phyloP scores from a whole-genome alignment of 2,888 invertebrate genomes.

The Lithophane semibrunnea region DNA sequence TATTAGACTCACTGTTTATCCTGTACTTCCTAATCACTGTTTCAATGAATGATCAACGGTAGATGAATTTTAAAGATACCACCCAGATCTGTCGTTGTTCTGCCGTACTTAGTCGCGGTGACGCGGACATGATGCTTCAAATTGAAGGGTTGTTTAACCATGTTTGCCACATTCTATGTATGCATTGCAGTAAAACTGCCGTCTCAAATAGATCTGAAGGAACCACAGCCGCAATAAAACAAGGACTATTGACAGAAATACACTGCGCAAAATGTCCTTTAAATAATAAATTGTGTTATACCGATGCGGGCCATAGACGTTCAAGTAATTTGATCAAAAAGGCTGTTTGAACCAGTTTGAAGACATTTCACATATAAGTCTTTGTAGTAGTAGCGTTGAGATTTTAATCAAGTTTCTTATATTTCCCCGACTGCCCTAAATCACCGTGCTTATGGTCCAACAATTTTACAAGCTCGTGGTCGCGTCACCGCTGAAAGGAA shows the following conservation, averaged over 20 bases:
- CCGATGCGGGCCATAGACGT: too few relatives aligned
- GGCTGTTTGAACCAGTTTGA: too few relatives aligned
- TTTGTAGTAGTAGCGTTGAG: neutral
- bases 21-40: slow-evolving; percentile 17
- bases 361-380: neutral
- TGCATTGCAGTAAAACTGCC: neutral
- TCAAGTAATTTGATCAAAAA: too few relatives aligned
- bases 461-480: slow-evolving; percentile 22
- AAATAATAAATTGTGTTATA: neutral
- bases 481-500: slow-evolving; percentile 39
- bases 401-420: slow-evolving; percentile 15
- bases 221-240: neutral
- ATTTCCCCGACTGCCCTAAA: slow-evolving; percentile 28
- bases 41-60: slow-evolving; percentile 14
- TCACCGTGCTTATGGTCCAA: slow-evolving; percentile 36
- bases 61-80: neutral
- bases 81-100: neutral
- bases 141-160: neutral
- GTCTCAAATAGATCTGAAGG: neutral
- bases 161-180: neutral
- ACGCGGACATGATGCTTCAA: neutral
- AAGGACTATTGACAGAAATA: neutral
- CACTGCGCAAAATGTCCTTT: neutral
- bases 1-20: slow-evolving; percentile 12
- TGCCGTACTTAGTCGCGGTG: neutral